These are phyloP conservation scores for Nineta flava DNA, from an alignment of 2,888 invertebrate genomes.

Conservation along the genomic window DNA sequence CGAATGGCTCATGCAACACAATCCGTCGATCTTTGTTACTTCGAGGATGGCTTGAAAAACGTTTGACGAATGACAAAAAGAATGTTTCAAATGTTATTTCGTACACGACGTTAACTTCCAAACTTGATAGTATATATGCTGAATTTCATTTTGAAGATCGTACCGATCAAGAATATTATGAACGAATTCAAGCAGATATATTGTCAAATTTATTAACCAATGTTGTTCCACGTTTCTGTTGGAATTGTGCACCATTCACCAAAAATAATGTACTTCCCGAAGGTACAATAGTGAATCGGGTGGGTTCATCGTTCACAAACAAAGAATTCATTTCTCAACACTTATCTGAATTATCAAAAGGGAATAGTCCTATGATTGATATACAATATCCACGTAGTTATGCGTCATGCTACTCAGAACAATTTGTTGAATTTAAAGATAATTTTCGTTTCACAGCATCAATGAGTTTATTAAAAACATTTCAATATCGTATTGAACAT, in stretches of 20 bases:
- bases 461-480: constrained; percentile 54
- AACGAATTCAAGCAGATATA: too few species aligned
- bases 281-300: not conserved
- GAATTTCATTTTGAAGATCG: too few species aligned
- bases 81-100: not conserved
- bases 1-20: constrained; percentile 48
- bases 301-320: not conserved
- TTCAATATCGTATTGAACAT: constrained; percentile 25
- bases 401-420: constrained; percentile 23
- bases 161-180: too few species aligned
- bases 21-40: constrained; percentile 49
- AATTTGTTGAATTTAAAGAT: constrained; percentile 40
- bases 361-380: constrained; percentile 20
- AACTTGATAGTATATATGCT: too few species aligned
- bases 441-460: constrained; percentile 71
- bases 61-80: not conserved
- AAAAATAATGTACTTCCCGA: not conserved
- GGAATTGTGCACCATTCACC: not conserved
- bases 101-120: too few species aligned
- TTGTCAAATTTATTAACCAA: not conserved
- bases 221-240: not conserved
- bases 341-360: not conserved
- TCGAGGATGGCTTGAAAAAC: constrained; percentile 59
- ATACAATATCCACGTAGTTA: constrained; percentile 79
- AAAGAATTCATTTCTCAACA: not conserved